Evolutionary conservation across 2,113 vertebrate genomes (phyloP), one percentile per base, ranked within the genome.

Genomic region (Notothenia rossii): DNA sequence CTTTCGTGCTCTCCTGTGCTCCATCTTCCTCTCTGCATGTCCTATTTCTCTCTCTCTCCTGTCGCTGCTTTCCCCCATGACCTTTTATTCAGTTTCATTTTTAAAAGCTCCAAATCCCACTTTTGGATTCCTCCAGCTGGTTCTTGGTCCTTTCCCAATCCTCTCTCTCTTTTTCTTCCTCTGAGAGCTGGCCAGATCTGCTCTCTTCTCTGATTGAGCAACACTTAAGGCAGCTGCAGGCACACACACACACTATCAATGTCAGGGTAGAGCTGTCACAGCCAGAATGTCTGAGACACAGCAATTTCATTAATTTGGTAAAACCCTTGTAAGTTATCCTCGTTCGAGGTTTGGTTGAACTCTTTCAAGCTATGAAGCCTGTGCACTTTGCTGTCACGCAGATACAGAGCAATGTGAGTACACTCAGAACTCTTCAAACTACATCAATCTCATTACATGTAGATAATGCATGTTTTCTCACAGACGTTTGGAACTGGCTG

Each of bases 121-220:
- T 78, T 40, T 33, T 54, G 56, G 43, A 49, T 64, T 53, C 49
- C 63, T 75, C 48, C 75, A 20, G 67, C 67, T 83, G 77, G 77
- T 60, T 81, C 50, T 72, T 20, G 12, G 48, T 65, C 56, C 72
- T 46, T 51, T 50, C 82, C 45, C 63, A 11, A 77, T 77, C n/a
- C 62, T 69, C 59, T 63, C 62, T 73, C 62, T 73, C 56, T 53
- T 61, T 74, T 45, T 72, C 61, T 2, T 78, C 71, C 76, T 62
- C 75, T 66, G 63, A 64, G 70, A 74, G 55, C 77, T 48, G 59
- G 62, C 40, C 77, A 33, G 66, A 53, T 64, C 40, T 58, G 46
- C 61, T 76, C 49, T 79, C 79, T 62, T 59, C 48, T 78, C 18
- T 45, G 48, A 61, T 77, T 85, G 74, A 86, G 88, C 76, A 88